Percentiles rank a stretch among this genome's conserved stretches.
phyloP scores from a whole-genome alignment of 2,888 invertebrate genomes.

The Cordilura impudica region DNA sequence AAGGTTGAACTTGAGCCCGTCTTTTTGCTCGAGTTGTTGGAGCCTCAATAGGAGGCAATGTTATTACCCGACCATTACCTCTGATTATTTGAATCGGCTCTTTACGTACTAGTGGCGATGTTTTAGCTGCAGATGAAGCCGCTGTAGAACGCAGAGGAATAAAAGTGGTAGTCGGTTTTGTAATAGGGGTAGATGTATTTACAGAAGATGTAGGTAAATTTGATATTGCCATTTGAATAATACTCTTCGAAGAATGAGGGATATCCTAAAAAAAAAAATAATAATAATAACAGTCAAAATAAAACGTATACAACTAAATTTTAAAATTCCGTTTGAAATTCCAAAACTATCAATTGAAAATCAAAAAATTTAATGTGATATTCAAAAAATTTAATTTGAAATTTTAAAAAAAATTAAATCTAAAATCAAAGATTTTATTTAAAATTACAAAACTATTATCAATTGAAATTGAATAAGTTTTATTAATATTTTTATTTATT shows the following conservation, averaged over 20 bases:
- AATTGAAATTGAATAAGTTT: too few species aligned
- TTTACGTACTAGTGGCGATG: constrained; percentile 63
- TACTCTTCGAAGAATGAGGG: constrained; percentile 64
- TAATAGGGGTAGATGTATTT: background rate
- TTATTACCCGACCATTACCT: constrained; percentile 86
- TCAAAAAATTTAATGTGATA: too few species aligned
- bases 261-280: constrained; percentile 40
- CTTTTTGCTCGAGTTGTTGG: constrained; percentile 88
- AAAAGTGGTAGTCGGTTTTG: constrained; percentile 19
- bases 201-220: constrained; percentile 49
- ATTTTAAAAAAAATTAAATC: background rate
- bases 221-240: constrained; percentile 65
- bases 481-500: too few species aligned
- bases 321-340: too few species aligned
- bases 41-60: constrained; percentile 89
- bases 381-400: too few species aligned
- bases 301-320: too few species aligned
- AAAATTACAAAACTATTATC: too few species aligned
- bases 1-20: constrained; percentile 78
- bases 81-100: constrained; percentile 86
- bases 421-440: too few species aligned
- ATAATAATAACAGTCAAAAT: too few species aligned
- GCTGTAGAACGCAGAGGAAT: constrained; percentile 53
- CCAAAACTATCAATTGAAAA: too few species aligned
- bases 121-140: constrained; percentile 52